Evolutionary conservation across 2,888 invertebrate genomes (phyloP).

Genomic region (Caenorhabditis auriculariae): DNA sequence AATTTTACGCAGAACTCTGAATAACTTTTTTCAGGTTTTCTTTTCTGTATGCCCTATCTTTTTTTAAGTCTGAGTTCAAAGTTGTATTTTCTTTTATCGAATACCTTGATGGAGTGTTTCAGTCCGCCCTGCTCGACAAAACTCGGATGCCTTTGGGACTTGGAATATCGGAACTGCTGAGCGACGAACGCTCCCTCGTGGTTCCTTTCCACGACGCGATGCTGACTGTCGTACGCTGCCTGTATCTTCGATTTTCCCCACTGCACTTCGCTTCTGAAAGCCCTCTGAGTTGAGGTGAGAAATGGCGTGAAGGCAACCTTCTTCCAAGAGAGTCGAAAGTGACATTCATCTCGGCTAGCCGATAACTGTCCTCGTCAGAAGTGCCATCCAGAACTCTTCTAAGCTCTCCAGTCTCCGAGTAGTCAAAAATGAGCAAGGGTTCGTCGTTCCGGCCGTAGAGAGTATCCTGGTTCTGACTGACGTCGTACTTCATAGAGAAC

Average conservation of each 20-base stretch:
- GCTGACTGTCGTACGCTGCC: constrained; percentile 23
- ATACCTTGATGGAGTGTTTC: constrained; percentile 6
- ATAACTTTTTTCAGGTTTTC: too few relatives aligned
- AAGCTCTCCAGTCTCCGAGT: constrained; percentile 23
- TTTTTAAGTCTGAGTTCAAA: too few relatives aligned
- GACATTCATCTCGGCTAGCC: constrained; percentile 22
- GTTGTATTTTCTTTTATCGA: too few relatives aligned
- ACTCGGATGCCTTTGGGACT: constrained; percentile 14
- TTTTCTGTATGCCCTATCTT: too few relatives aligned
- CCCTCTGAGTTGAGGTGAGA: background rate
- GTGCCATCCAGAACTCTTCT: constrained; percentile 8
- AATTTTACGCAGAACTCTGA: too few relatives aligned
- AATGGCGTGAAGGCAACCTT: constrained; percentile 1
- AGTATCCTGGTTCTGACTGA: constrained; percentile 12
- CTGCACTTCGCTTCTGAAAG: constrained; percentile 8
- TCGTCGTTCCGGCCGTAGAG: constrained; percentile 25
- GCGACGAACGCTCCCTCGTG: constrained; percentile 17
- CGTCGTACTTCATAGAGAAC: constrained; percentile 32
- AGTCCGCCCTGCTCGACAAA: constrained; percentile 4
- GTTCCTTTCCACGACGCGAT: constrained; percentile 21
- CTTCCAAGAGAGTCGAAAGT: constrained; percentile 21
- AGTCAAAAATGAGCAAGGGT: constrained; percentile 25
- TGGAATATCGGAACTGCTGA: constrained; percentile 19
- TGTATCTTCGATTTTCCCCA: constrained; percentile 30
- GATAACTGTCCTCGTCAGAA: constrained; percentile 5